Evolutionary conservation across 2,888 invertebrate species (phyloP), one percentile per base, ranked within the genome.

Genomic region (Mesochorus sp.): DNA sequence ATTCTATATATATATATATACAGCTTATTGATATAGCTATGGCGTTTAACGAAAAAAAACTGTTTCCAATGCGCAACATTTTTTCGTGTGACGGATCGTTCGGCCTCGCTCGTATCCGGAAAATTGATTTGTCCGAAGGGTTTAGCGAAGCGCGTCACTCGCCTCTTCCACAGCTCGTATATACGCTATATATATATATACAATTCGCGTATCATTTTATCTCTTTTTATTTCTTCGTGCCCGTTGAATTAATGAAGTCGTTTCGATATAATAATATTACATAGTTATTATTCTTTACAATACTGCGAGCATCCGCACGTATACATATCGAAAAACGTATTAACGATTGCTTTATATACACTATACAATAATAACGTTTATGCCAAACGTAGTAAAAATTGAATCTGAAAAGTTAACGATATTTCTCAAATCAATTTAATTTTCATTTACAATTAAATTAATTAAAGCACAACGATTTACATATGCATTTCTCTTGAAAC

Each of bases 31-130:
- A 49, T n/a, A 47, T 34, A 59, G 53, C 24, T 39, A 44, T 26
- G 6, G 17, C 28, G 66, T 79, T 67, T 42, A 57, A 57, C 59
- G 61, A 66, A 61, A 49, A 76, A 76, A 39, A 53, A 53, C 19
- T 59, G 66, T 77, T 73, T 77, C 73, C 39, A 42, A 67, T 21
- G 67, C 61, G 72, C 24, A 57, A 80, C 76, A 68, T 68, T 76
- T 53, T 39, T 61, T 49, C 68, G 26, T 51, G 34, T 51, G 24
- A 67, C 31, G 47, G 61, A 51, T 49, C 44, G 17, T 64, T 73
- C 61, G n/a, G n/a, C 17, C 39, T 61, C 53, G 34, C 28, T 37
- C 26, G 6, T 14, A 14, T 26, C 44, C 53, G 47, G 26, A 47
- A 68, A 37, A 68, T 68, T 75, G 3, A 68, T 75, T 68, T 47